Base-by-base conservation (phyloP, 2,888 invertebrate species). In the Metellina segmentata region DNA sequence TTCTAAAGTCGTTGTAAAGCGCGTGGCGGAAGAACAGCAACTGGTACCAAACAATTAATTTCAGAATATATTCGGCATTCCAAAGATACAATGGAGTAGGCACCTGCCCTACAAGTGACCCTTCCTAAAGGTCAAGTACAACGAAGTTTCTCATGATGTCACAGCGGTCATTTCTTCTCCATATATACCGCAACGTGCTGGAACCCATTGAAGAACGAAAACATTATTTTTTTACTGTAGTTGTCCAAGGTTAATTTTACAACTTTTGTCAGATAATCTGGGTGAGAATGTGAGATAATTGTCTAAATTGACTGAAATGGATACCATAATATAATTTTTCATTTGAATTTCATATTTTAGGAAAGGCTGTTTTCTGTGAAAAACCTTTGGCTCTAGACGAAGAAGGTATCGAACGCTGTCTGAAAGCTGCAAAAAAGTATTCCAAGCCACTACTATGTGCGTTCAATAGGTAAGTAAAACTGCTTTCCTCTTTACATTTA, bases 281-380 rank as follows among this genome's bases (percentile, higher is more conserved):
- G 11, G 61, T 61, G 61, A 11, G 72, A 20, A 72, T 72, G n/a
- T 72, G 9, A 9, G 0, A 72, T 72, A 11, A n/a, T 20, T 72
- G n/a, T 4, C 34, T 34, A 34, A 34, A 34, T 34, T 34, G 34
- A 34, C 34, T 16, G 13, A 4, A 69, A 16, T 69, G 13, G 16
- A 69, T 69, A n/a, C 7, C 13, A 69, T 69, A 16, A 5, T n/a
- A 7, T 0, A 74, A 20, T 74, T 74, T 11, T 61, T 61, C 61
- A 61, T 61, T 61, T 16, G 61, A 5, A 61, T n/a, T 52, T 86
- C 8, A 0, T 49, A 5, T 81, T 78, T 8, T 61, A 93, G 95
- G 94, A 7, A 97, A 97, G 94, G 96, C 96, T 34, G 96, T 97
- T 0, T 97, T 96, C 94, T 96, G 96, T 93, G 97, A 97, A 94